Evolutionary conservation across 2,113 vertebrate species (phyloP).

Genomic region (Poeciliopsis turrubarensis): DNA sequence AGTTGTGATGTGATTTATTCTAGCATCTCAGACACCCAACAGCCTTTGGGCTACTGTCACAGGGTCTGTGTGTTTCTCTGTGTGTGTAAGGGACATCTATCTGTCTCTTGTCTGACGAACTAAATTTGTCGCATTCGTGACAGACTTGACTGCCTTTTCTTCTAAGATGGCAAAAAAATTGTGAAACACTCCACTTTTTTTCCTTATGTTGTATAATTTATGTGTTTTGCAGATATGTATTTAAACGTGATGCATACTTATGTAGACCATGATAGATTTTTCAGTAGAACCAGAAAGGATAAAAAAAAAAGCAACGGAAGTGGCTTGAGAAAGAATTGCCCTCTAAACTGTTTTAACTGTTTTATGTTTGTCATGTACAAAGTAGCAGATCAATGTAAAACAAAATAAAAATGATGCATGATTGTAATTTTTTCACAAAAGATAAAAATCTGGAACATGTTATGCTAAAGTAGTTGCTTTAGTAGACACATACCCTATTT

Average conservation of each 20-base stretch:
- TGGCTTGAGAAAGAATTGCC: not conserved
- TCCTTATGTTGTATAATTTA: conserved; percentile 8
- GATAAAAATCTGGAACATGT: too few species aligned
- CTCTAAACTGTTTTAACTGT: too few species aligned
- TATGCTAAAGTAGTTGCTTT: too few species aligned
- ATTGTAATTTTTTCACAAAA: too few species aligned
- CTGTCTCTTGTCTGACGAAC: conserved; percentile 63
- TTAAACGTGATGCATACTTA: not conserved
- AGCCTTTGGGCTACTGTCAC: conserved; percentile 65
- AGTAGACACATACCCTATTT: too few species aligned
- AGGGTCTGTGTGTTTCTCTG: conserved; percentile 29
- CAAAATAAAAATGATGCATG: too few species aligned
- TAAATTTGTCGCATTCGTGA: conserved; percentile 60
- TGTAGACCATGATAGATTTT: not conserved
- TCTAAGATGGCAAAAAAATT: conserved; percentile 34
- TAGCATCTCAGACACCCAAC: conserved; percentile 64
- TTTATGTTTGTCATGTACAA: too few species aligned
- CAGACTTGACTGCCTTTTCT: conserved; percentile 52
- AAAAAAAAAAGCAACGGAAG: not conserved
- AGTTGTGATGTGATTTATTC: conserved; percentile 69
- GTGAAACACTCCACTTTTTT: conserved; percentile 44
- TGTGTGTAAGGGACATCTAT: conserved; percentile 46
- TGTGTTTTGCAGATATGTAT: not conserved
- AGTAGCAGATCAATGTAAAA: too few species aligned
- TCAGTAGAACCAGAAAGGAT: not conserved